Percentiles rank a stretch among this genome's conserved stretches.
These are phyloP conservation scores for Propithecus deckenii DNA, from an alignment of 2,797 vertebrate genomes.

Conservation along the genomic window DNA sequence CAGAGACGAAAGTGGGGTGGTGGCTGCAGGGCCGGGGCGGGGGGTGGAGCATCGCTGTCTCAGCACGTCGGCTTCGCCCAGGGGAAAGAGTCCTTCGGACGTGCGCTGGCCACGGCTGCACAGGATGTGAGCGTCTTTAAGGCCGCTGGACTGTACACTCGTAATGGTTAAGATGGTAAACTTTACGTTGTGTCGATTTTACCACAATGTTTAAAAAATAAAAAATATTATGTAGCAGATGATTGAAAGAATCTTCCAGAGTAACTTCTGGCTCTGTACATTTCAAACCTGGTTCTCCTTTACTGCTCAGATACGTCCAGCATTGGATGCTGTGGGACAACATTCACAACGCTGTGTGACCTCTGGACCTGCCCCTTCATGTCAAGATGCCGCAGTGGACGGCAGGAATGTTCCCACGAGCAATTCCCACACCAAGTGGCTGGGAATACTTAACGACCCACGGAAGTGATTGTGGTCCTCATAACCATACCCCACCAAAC, in stretches of 20 bases:
- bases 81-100: neutral
- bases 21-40: neutral
- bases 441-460: neutral
- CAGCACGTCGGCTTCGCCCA: neutral
- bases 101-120: neutral
- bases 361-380: neutral
- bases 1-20: neutral
- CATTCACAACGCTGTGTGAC: accelerated
- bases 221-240: neutral
- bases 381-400: neutral
- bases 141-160: neutral
- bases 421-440: no score
- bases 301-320: neutral
- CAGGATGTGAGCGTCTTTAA: neutral
- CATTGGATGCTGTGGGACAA: neutral
- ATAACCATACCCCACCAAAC: neutral
- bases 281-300: neutral
- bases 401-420: neutral
- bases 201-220: neutral
- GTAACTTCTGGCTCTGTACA: neutral
- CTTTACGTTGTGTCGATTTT: neutral
- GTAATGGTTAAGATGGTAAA: neutral
- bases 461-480: neutral
- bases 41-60: neutral
- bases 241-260: neutral